Evolutionary conservation across 1,140 invertebrate genomes (phyloP), one percentile per base, ranked within the genome.

Genomic region (Zaprionus africanus): DNA sequence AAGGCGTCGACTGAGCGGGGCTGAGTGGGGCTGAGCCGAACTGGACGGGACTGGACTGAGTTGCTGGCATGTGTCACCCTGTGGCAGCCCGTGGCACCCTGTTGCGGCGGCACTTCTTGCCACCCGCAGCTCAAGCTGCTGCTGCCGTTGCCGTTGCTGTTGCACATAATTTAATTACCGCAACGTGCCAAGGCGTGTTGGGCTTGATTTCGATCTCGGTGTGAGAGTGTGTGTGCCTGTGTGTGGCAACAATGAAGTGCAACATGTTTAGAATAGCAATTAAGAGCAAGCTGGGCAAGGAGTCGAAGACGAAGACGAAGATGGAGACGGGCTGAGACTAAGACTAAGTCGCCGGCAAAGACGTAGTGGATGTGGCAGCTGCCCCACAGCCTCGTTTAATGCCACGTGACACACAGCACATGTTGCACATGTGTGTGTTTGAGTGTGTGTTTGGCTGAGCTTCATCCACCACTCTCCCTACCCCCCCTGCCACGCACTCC

Each of bases 211-310:
- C n/a, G 26, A 54, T 53, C 17, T 58, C 6, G 5, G 15, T 15
- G 17, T 36, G 19, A n/a, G 13, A 11, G 4, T 36, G 12, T 57
- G 28, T 11, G 59, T 28, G 43, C 53, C 43, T 51, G 46, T 59
- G 66, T 73, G 67, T 54, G 77, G 69, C 84, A 80, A 81, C 78
- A 79, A 84, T 77, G 76, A 76, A 84, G 75, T 81, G 81, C 84
- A 88, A 60, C 84, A 82, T 84, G 84, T 67, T 88, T 88, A 81
- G 84, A 88, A 88, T 88, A 81, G 84, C 84, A 88, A 88, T 88
- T 88, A 88, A 88, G 81, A 70, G 51, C n/a, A 36, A 75, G 41
- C 38, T 41, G 57, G n/a, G 66, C 64, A 53, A 34, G 11, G 54
- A 49, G 69, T 63, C 82, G 34, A 56, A 54, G 43, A 15, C 41